These are phyloP conservation scores for Drosophila baimaii DNA, from an alignment of 1,140 invertebrate genomes.

Conservation along the genomic window DNA sequence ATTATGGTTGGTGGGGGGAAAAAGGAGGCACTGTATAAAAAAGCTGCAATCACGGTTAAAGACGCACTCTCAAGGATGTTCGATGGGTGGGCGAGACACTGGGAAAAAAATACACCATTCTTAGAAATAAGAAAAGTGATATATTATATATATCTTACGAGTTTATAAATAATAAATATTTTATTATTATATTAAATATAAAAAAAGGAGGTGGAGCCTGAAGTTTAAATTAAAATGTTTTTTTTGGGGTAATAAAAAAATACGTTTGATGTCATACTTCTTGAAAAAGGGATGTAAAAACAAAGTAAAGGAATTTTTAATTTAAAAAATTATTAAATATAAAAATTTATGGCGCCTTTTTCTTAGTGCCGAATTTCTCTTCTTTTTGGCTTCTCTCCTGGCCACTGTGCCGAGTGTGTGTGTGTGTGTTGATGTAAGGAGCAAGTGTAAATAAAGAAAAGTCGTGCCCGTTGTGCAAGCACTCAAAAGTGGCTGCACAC, in stretches of 20 bases:
- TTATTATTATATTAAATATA: neutral
- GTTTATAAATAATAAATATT: neutral
- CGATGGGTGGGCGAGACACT: neutral
- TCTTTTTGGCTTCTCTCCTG: constrained; percentile 14
- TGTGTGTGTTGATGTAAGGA: constrained; percentile 59
- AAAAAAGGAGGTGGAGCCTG: no score
- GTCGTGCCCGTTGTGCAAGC: constrained; percentile 62
- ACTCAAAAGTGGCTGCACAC: constrained; percentile 67
- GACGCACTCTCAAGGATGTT: constrained; percentile 2
- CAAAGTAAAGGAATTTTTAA: no score
- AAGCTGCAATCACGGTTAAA: constrained; percentile 16
- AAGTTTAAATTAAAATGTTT: no score
- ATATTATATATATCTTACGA: neutral
- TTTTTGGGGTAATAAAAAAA: no score
- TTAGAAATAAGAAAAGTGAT: no score
- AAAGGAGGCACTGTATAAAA: constrained; percentile 4
- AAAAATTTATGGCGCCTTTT: neutral
- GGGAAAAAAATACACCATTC: neutral
- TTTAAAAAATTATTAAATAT: neutral
- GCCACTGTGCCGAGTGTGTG: constrained; percentile 5
- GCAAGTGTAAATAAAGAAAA: constrained; percentile 74
- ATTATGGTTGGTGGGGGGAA: constrained; percentile 1
- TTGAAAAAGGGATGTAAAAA: no score
- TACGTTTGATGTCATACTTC: no score
- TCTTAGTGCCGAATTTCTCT: neutral